Evolutionary conservation across 2,797 vertebrate genomes (phyloP).

Genomic region (Pteronotus mesoamericanus): DNA sequence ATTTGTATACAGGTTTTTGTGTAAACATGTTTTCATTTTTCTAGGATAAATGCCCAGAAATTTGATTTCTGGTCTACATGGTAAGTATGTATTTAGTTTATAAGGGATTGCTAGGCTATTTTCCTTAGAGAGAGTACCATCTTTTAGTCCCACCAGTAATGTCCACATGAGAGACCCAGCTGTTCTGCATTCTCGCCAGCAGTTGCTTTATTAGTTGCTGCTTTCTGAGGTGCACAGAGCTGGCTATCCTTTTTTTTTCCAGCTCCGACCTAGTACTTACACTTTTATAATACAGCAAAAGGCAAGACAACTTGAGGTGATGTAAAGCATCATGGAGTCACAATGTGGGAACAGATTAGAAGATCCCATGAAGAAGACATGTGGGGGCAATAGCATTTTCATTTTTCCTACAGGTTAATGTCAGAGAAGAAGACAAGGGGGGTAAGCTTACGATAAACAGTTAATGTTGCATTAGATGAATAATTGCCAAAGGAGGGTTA

Average conservation of each 20-base stretch:
- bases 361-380: not conserved
- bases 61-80: not conserved
- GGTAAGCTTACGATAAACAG: not conserved
- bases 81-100: not conserved
- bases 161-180: not conserved
- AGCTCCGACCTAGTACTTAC: not conserved
- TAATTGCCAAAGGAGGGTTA: not conserved
- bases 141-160: not conserved
- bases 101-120: not conserved
- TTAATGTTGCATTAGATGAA: not conserved
- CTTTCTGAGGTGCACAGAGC: not conserved
- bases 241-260: not conserved
- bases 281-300: not conserved
- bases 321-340: not conserved
- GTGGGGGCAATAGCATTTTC: not conserved
- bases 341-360: not conserved
- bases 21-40: slow-evolving; percentile 3
- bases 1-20: not conserved
- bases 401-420: not conserved
- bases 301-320: not conserved
- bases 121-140: not conserved
- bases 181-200: not conserved
- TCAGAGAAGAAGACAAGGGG: not conserved
- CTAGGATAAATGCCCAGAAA: not conserved
- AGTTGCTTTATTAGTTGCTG: not conserved